Conservation (phyloP, 1,140 invertebrate species). For the Euborellia annulipes region DNA sequence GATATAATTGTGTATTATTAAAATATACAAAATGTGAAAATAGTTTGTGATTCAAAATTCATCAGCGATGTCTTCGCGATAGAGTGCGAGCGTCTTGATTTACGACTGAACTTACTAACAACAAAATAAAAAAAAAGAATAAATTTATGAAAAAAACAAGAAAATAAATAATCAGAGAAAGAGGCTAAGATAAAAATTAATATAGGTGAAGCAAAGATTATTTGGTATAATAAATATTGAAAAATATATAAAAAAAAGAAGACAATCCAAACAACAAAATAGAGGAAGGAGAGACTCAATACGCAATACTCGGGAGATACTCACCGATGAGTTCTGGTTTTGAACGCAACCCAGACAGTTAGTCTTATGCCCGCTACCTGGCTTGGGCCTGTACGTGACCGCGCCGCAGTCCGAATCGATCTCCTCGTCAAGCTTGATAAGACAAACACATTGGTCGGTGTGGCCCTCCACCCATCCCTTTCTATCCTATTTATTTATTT, state of each 20-base stretch:
- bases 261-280: constrained; percentile 3
- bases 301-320: constrained; percentile 15
- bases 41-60: no score
- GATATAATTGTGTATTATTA: no score
- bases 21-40: no score
- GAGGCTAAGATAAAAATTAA: background rate
- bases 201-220: constrained; percentile 1
- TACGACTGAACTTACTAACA: no score
- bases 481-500: background rate
- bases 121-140: no score
- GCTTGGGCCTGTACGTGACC: constrained; percentile 30
- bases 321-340: constrained; percentile 33
- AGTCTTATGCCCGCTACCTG: constrained; percentile 18
- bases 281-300: no score
- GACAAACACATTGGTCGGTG: constrained; percentile 20
- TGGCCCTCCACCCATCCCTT: constrained; percentile 10
- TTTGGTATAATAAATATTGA: background rate
- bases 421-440: constrained; percentile 30
- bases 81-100: no score
- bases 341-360: constrained; percentile 28
- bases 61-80: no score
- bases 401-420: constrained; percentile 27
- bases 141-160: background rate
- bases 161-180: background rate
- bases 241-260: constrained; percentile 1